phyloP scores from a whole-genome alignment of 2,888 invertebrate species.

The Pecten maximus region DNA sequence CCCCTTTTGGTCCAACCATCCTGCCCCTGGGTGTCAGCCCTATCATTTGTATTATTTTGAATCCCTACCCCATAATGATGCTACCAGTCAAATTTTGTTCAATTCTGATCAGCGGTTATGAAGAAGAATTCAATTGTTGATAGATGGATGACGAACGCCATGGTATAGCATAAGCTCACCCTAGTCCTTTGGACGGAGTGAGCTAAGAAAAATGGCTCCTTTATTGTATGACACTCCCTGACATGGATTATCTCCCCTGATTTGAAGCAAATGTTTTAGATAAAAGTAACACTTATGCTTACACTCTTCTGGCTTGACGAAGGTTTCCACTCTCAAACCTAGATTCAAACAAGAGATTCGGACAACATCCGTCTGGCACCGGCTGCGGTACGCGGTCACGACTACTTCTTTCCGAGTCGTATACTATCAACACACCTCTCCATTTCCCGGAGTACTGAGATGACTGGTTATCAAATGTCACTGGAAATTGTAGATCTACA shows the following conservation, averaged over 20 bases:
- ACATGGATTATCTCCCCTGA: background rate
- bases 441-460: conserved; percentile 76
- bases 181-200: too few relatives aligned
- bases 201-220: too few relatives aligned
- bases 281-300: conserved; percentile 57
- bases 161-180: too few relatives aligned
- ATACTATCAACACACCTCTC: conserved; percentile 79
- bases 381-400: conserved; percentile 74
- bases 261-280: background rate
- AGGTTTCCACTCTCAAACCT: conserved; percentile 82
- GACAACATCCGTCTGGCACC: conserved; percentile 77
- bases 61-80: too few relatives aligned
- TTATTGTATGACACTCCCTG: too few relatives aligned
- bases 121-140: too few relatives aligned
- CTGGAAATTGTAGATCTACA: conserved; percentile 65
- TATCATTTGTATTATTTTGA: too few relatives aligned
- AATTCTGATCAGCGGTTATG: too few relatives aligned
- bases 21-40: too few relatives aligned
- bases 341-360: conserved; percentile 81
- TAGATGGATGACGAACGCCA: too few relatives aligned
- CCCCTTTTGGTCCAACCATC: too few relatives aligned
- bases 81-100: too few relatives aligned
- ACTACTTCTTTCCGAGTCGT: conserved; percentile 79
- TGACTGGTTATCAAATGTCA: conserved; percentile 76
- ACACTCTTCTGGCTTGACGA: conserved; percentile 81